Base-by-base conservation (phyloP, 1,140 invertebrate species). In the Drosophila parvula region DNA sequence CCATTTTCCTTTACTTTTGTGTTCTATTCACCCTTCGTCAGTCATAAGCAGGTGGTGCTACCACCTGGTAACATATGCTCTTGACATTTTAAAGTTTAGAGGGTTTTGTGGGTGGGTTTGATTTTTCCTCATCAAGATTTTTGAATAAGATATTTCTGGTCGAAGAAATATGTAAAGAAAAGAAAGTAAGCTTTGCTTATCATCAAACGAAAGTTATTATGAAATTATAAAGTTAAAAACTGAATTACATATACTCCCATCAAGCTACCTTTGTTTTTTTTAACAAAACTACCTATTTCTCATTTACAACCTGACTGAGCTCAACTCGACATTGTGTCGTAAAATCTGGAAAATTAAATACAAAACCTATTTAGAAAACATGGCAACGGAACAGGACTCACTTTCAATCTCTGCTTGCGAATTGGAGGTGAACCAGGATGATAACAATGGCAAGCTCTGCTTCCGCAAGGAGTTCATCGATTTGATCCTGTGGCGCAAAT, bases 1-100 rank as follows among this genome's bases (percentile, higher is more conserved):
- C 48, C 63, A 60, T 71, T 78, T 78, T 56, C 56, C 18, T 30
- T 32, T 16, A 11, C 43, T 34, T 27, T 27, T 38, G 11, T 9
- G 3, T 38, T 59, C 9, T 12, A 18, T 51, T 22, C 11, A 53
- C 57, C 62, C 41, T 59, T 36, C 5, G 2, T 7, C 22, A 36
- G 18, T 28, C 53, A 34, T n/a, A 5, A 30, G 10, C 50, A 63
- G 51, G 40, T 59, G 62, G 38, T 41, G 28, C 8, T 7, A 45
- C 8, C 14, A 57, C 18, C n/a, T 70, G 65, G 65, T 12, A 75
- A 70, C 79, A 82, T 18, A 51, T 82, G 79, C 9, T 64, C 5
- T 34, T 74, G 75, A 11, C 57, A 71, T 38, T 44, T 38, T 3
- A 53, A 44, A 53, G 38, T 27, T 53, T 12, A 11, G 12, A 5